Evolutionary conservation across 1,140 invertebrate genomes (phyloP), one percentile per base, ranked within the genome.

Genomic region (Pachyrhynchus sulphureomaculatus): DNA sequence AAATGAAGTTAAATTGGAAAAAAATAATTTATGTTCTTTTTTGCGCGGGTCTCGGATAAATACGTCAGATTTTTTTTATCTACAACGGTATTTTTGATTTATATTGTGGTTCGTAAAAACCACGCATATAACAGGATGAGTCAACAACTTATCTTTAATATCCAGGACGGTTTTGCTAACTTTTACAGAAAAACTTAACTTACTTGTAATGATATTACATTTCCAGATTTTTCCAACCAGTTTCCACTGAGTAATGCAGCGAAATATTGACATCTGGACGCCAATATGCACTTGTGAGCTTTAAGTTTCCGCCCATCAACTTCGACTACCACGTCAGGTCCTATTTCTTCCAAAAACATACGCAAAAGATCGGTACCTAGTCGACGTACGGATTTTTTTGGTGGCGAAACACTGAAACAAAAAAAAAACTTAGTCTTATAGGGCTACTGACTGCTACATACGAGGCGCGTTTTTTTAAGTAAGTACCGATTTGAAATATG

Each of bases 201-300:
- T 54, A 68, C 70, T 62, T 68, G 66, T 33, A 74, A 62, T 33
- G 86, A 86, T 56, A 96, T 92, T 21, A 90, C 84, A 73, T 92
- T 88, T 37, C 88, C 88, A 41, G 86, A 83, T 70, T 86, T 90
- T 69, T 93, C 87, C 33, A 86, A 83, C 82, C 89, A 92, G 47
- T 88, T 87, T 1, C 91, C 91, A 66, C 90, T 91, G 1, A 95
- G 77, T 76, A 95, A 90, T 24, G 91, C 92, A 4, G 90, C 91
- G 78, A 96, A 95, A 74, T 95, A 96, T 72, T 92, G 89, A 72
- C 92, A 95, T 26, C 93, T 83, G 5, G 91, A 92, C 49, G 89
- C 87, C 48, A 95, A 77, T 68, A 96, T 92, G 76, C 92, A 95
- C 77, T 93, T 94, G 74, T 96, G 93, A 13, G 91, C 91, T 73